Evolutionary conservation across 2,797 vertebrate genomes (phyloP).

Genomic region (Danio kyathit): DNA sequence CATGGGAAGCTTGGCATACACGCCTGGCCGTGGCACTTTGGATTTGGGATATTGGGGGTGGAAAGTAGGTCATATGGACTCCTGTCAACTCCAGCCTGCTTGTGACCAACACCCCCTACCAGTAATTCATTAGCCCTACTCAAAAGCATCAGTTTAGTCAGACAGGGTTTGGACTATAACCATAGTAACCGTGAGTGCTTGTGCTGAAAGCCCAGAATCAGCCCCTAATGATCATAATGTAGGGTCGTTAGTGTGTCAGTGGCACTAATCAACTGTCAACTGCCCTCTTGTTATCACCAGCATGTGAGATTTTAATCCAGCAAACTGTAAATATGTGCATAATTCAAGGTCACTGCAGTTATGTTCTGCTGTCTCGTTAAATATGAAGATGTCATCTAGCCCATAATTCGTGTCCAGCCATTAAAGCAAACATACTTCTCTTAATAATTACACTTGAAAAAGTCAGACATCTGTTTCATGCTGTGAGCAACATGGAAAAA

Average conservation of each 20-base stretch:
- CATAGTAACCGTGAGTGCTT: slow-evolving; percentile 1
- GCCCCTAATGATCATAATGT: slow-evolving; percentile 27
- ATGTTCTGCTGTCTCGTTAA: slow-evolving; percentile 3
- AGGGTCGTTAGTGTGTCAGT: background rate
- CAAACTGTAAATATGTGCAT: slow-evolving; percentile 19
- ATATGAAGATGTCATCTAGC: slow-evolving; percentile 29
- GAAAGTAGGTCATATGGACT: slow-evolving; percentile 63
- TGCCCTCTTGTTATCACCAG: slow-evolving; percentile 7
- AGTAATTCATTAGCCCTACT: slow-evolving; percentile 23
- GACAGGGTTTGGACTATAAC: slow-evolving; percentile 22
- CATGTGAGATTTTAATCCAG: slow-evolving; percentile 4
- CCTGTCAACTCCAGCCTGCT: slow-evolving; percentile 38
- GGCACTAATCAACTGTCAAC: background rate
- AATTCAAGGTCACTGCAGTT: slow-evolving; percentile 2
- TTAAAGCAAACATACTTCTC: background rate
- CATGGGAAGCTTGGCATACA: slow-evolving; percentile 58
- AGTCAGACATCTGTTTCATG: slow-evolving; percentile 5
- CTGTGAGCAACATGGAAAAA: background rate
- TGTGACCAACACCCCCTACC: slow-evolving; percentile 32
- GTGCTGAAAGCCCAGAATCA: slow-evolving; percentile 1
- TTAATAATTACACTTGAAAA: background rate
- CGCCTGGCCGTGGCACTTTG: slow-evolving; percentile 48
- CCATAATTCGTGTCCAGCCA: slow-evolving; percentile 10
- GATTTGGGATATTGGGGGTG: slow-evolving; percentile 42
- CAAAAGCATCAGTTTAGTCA: slow-evolving; percentile 15